phyloP scores from a whole-genome alignment of 2,888 invertebrate genomes.

The Rhimphoctona megacephalus region DNA sequence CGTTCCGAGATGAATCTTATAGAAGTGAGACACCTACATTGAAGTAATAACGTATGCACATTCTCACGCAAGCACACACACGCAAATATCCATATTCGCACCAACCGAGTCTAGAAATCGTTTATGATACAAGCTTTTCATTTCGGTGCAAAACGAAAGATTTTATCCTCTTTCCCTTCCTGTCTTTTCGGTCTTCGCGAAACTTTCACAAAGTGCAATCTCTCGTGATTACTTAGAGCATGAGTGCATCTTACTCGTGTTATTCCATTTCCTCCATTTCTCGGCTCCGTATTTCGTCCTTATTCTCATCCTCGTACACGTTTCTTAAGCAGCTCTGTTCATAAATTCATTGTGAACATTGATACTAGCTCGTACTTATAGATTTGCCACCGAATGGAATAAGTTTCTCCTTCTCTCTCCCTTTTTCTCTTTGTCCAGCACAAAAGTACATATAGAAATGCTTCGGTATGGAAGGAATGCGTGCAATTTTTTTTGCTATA shows the following conservation, averaged over 20 bases:
- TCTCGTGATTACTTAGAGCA: conserved; percentile 60
- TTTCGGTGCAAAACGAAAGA: conserved; percentile 40
- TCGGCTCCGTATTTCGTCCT: conserved; percentile 3
- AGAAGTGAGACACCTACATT: conserved; percentile 47
- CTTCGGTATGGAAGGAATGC: not conserved
- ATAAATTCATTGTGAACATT: conserved; percentile 20
- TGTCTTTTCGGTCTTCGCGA: conserved; percentile 6
- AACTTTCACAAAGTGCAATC: conserved; percentile 49
- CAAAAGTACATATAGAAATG: not conserved
- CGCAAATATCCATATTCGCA: not conserved
- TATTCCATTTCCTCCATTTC: conserved; percentile 27
- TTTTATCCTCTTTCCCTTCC: not conserved
- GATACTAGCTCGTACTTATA: conserved; percentile 8
- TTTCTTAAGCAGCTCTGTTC: conserved; percentile 20
- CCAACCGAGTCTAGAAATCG: conserved; percentile 44
- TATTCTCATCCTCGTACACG: not conserved
- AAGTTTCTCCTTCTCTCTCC: not conserved
- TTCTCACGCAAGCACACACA: conserved; percentile 9
- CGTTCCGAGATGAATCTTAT: conserved; percentile 10
- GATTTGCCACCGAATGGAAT: not conserved
- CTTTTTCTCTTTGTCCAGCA: not conserved
- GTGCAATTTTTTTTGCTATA: not conserved
- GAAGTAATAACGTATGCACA: conserved; percentile 7
- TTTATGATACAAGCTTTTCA: conserved; percentile 38
- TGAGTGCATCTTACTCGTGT: conserved; percentile 43